Conservation (phyloP, 2,888 invertebrate genomes). For the Harmothoe impar region DNA sequence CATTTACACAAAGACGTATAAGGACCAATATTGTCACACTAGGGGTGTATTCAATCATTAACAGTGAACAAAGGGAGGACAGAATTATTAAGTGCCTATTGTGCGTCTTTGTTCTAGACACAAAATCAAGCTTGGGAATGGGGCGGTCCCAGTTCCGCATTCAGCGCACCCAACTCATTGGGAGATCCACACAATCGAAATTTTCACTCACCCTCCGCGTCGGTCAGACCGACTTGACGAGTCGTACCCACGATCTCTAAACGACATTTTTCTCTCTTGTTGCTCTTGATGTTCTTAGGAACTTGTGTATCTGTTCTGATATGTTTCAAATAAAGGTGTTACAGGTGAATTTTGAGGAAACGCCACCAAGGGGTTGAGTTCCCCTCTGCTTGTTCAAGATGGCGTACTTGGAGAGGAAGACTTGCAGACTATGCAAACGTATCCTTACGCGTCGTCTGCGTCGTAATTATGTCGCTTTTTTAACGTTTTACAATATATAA, state of each 20-base stretch:
- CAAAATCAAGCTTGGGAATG: no score
- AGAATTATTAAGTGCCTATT: no score
- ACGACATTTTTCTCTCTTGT: constrained; percentile 64
- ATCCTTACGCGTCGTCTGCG: not conserved
- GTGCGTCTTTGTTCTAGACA: no score
- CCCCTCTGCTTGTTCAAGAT: constrained; percentile 35
- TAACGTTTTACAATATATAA: no score
- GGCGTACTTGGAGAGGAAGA: constrained; percentile 50
- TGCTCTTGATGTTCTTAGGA: constrained; percentile 25
- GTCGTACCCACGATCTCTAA: constrained; percentile 67
- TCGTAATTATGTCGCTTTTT: not conserved
- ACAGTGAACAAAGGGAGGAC: no score
- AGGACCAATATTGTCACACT: no score
- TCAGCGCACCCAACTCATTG: not conserved
- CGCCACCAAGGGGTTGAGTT: constrained; percentile 31
- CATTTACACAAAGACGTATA: no score
- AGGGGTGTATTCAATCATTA: no score
- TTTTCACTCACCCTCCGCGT: constrained; percentile 67
- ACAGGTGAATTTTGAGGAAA: constrained; percentile 43
- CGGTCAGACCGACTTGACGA: constrained; percentile 67
- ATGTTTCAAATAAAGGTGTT: not conserved
- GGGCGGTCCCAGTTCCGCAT: constrained; percentile 20
- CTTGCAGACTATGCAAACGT: not conserved
- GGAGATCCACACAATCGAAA: not conserved
- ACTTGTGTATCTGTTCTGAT: not conserved